Evolutionary conservation across 2,113 vertebrate species (phyloP), one percentile per base, ranked within the genome.

Genomic region (Nerophis lumbriciformis): DNA sequence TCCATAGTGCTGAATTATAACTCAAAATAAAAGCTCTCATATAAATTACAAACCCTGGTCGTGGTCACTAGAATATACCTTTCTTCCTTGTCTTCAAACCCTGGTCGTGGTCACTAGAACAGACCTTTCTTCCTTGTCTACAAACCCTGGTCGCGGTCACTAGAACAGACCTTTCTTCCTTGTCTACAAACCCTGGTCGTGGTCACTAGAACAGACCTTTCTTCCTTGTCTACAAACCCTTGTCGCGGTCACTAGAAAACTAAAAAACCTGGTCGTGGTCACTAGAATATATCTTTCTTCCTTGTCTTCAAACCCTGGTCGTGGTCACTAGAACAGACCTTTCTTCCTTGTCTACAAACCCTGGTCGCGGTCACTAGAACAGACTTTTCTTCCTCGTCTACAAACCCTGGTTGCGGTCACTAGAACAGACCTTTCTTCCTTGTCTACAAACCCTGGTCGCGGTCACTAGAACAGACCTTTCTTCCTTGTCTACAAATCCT

Each of bases 11-110:
- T 65, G 72, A 73, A 2, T 6, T 55, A 69, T 39, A 52, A 63
- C 5, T 14, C 70, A 53, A 44, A 76, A 58, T 58, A 65, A 76
- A 78, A 74, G 65, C 74, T 3, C 28, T 28, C 28, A 28, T 28
- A 28, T 28, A 2, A 28, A 4, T 28, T 28, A 1, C 28, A 28
- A 28, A 59, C 16, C 39, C 53, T 49, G 10, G 37, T 16, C 9
- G 5, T 3, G 2, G 21, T 59, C 48, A 51, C 44, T 38, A 35
- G 55, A 21, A 52, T 5, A 61, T 37, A 64, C 44, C 35, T 28
- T 28, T 28, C 28, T 28, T 28, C 28, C 28, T 28, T 28, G 28
- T 28, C 28, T 28, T 2, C 28, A 4, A 28, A 59, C 16, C 39
- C 53, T 49, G 10, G 37, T 39, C 9, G 5, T 3, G 2, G 21